Evolutionary conservation across 2,797 vertebrate genomes (phyloP), one percentile per base, ranked within the genome.

Genomic region (Syngnathus rostellatus): DNA sequence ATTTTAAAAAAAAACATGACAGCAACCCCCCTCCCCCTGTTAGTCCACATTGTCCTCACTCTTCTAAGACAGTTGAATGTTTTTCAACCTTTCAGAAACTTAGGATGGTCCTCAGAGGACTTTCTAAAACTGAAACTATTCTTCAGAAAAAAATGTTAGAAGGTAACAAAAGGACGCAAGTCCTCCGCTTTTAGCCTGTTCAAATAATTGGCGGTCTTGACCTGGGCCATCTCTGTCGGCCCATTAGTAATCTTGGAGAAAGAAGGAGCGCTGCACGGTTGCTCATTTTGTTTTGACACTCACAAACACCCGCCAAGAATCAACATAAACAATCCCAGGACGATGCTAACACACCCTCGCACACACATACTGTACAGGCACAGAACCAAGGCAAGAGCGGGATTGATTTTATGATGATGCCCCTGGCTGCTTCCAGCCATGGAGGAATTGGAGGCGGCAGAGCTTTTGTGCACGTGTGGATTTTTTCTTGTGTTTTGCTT

Each of bases 371-470:
- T 6, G 50, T n/a, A 23, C 41, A 43, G 12, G 41, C 21, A 23
- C 21, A 45, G 21, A 82, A 71, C 65, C 77, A 76, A 59, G 76
- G 75, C 78, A 68, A 77, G 72, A 83, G 81, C 83, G 83, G 87
- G 83, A 88, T 88, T 89, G 87, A 89, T 89, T 90, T 89, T 88
- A 86, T 89, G 88, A 89, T 89, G 89, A 90, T 87, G 86, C 85
- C 81, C 82, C 77, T 9, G 81, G 81, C 83, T 84, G 86, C 85
- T 87, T 84, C 71, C 76, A 85, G 81, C 79, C 84, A 81, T 81
- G 72, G 81, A 80, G 83, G 85, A 85, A 86, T 84, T 87, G 85
- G 81, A 85, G 79, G 85, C 84, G 80, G 84, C 85, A 80, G 83
- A 83, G 83, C 78, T 58, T 68, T 81, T 81, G 81, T 84, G 76